Percentiles rank a stretch among this genome's conserved stretches.
These are phyloP conservation scores for Amphiprion percula DNA, from an alignment of 2,113 vertebrate genomes.

Conservation along the genomic window DNA sequence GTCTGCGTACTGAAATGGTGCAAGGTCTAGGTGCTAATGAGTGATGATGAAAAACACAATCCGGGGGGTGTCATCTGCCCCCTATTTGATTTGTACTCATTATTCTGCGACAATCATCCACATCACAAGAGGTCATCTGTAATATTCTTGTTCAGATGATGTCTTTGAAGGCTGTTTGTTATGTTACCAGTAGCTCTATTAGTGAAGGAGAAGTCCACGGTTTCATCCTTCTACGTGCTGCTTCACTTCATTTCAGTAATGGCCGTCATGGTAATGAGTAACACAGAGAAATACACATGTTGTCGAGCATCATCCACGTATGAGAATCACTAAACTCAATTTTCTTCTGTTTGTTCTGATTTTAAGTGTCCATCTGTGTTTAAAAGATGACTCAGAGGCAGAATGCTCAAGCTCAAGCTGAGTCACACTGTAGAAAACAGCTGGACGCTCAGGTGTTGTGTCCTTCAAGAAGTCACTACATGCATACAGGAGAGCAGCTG, in stretches of 20 bases:
- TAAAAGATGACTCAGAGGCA: conserved; percentile 35
- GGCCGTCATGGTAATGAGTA: conserved; percentile 32
- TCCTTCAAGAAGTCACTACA: neutral
- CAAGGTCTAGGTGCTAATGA: conserved; percentile 39
- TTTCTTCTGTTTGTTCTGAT: conserved; percentile 18
- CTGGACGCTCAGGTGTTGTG: neutral
- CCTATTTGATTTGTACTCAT: conserved; percentile 42
- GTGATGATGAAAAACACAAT: conserved; percentile 49
- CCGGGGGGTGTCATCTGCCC: conserved; percentile 24
- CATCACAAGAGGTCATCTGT: conserved; percentile 38
- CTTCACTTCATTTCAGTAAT: conserved; percentile 16
- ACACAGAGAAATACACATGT: neutral
- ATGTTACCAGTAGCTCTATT: conserved; percentile 6
- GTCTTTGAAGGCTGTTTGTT: conserved; percentile 9
- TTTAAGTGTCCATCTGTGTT: conserved; percentile 19
- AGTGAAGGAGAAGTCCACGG: conserved; percentile 1
- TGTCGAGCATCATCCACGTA: conserved; percentile 31
- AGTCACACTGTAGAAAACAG: conserved; percentile 23
- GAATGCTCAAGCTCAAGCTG: neutral
- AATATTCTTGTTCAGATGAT: conserved; percentile 29
- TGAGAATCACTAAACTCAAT: conserved; percentile 39
- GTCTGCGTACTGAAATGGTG: conserved; percentile 19
- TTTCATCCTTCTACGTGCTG: neutral
- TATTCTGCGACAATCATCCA: conserved; percentile 25
- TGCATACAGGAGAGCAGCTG: neutral